Evolutionary conservation across 2,113 vertebrate species (phyloP), one percentile per base, ranked within the genome.

Genomic region (Marmota flaviventris): DNA sequence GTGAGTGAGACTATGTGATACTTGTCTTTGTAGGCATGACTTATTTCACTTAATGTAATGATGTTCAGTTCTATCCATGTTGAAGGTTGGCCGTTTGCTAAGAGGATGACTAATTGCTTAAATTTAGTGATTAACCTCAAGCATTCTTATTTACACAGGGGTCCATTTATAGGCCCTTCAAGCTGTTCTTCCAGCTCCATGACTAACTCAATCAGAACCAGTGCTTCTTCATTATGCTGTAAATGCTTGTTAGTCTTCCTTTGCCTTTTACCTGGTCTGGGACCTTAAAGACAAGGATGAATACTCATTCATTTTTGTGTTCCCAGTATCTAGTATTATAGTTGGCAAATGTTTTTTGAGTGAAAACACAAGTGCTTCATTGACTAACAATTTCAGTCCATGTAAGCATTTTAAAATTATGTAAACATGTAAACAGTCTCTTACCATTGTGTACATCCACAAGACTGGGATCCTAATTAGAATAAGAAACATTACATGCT

Each of bases 331-430:
- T 53, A 69, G 37, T 25, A 79, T 65, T 87, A 85, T 1, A 95
- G 29, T 56, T 96, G 81, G 72, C 72, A 95, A 92, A 81, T 69
- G n/a, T 94, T 93, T 95, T 4, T 85, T 92, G 58, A 90, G 78
- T 89, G 37, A 81, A 87, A 96, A 81, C 70, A 93, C 56, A 37
- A 87, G 16, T 96, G 65, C 25, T 94, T 93, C 82, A 95, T 72
- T 81, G 70, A 70, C 75, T 90, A 96, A 81, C 22, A 93, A 56
- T 92, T 96, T 84, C 24, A 90, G 81, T 73, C 20, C n/a, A 78
- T 34, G 51, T 78, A 95, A 81, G 12, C 72, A 86, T 93, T 96
- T 91, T 51, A 77, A 94, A 96, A 93, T 51, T 89, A 53, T 77
- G 81, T 39, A 39, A 39, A 92, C 79, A 84, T 48, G 73, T 48